These are phyloP conservation scores for Heteronetta atricapilla DNA, from an alignment of 2,113 vertebrate species.

Conservation along the genomic window DNA sequence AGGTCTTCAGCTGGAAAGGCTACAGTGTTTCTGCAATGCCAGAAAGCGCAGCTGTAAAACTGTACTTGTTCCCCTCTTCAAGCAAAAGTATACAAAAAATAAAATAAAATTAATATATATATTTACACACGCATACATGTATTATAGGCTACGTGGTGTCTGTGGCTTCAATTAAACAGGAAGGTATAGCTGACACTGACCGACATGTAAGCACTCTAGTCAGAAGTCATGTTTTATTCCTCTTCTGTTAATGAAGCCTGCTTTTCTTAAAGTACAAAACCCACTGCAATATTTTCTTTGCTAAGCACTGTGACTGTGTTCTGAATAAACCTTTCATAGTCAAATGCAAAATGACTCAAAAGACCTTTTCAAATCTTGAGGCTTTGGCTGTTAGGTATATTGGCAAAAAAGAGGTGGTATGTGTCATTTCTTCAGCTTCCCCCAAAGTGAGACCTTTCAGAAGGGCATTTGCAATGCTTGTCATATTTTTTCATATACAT, in stretches of 20 bases:
- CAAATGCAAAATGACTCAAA: slow-evolving; percentile 48
- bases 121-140: not conserved
- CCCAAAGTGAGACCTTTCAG: slow-evolving; percentile 79
- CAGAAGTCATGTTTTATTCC: not conserved
- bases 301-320: not conserved
- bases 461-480: slow-evolving; percentile 80
- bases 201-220: not conserved
- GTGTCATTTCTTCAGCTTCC: slow-evolving; percentile 74
- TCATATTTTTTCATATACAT: slow-evolving; percentile 83
- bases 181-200: not conserved
- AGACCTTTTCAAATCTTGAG: slow-evolving; percentile 57
- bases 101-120: too few species aligned
- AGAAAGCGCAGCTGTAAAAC: not conserved
- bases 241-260: not conserved
- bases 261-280: not conserved
- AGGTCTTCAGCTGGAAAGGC: not conserved
- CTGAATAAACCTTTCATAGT: slow-evolving; percentile 32
- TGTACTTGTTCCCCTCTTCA: not conserved
- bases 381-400: slow-evolving; percentile 55
- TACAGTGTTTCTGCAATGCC: not conserved
- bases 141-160: not conserved
- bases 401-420: slow-evolving; percentile 71
- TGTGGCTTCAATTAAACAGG: slow-evolving; percentile 3
- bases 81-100: not conserved
- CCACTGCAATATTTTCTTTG: not conserved